phyloP scores from a whole-genome alignment of 2,888 invertebrate species.

The Zootermopsis nevadensis region DNA sequence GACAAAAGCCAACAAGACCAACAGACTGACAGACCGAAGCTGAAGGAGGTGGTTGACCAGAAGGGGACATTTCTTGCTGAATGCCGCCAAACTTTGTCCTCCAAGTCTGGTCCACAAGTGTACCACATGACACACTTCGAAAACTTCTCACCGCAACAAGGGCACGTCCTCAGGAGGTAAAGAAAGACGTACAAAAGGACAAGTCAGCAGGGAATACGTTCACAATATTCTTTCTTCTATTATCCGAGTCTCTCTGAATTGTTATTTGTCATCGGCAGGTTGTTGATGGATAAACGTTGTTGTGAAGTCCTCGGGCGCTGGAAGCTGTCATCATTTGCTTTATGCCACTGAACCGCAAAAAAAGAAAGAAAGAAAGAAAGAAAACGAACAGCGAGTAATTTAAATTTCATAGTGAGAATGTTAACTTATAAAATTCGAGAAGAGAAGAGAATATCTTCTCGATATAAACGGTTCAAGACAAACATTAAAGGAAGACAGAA shows the following conservation, averaged over 20 bases:
- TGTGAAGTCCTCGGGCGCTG: not conserved
- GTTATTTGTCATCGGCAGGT: constrained; percentile 1
- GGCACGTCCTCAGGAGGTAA: not conserved
- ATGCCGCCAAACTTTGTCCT: no score
- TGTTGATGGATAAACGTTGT: not conserved
- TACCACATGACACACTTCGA: not conserved
- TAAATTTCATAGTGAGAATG: no score
- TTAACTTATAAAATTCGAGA: no score
- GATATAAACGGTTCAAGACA: no score
- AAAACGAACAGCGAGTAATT: not conserved
- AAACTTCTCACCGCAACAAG: not conserved
- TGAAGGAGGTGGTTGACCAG: not conserved
- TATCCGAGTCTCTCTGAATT: not conserved
- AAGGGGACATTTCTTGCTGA: not conserved
- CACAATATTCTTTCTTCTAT: constrained; percentile 10
- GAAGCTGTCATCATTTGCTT: not conserved
- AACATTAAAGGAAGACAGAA: no score
- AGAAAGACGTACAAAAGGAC: not conserved
- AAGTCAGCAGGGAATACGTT: not conserved
- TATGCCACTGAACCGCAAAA: not conserved
- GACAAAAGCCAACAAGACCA: not conserved
- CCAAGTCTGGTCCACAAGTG: constrained; percentile 6
- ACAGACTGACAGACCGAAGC: not conserved
- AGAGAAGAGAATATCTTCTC: no score
- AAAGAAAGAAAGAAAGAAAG: not conserved